Base-by-base conservation (phyloP, 2,888 invertebrate genomes). In the Eristalis tenax region DNA sequence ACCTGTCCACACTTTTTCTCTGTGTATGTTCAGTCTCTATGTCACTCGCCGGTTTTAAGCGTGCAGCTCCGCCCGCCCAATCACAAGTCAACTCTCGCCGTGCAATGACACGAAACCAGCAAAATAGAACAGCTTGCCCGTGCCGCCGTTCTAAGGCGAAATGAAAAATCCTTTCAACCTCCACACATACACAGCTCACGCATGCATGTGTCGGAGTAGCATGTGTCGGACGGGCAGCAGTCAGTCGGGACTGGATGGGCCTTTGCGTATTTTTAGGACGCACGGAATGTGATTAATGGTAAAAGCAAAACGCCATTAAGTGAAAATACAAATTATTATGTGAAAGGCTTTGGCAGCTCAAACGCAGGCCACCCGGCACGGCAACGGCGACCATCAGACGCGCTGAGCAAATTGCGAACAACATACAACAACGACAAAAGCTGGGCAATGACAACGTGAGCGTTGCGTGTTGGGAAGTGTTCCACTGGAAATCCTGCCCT, bases 271-370 rank as follows among this genome's bases (percentile, higher is more conserved):
- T 74, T 78, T 63, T 74, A 86, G 82, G 82, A 82, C 86, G 78
- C 86, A 82, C 82, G 86, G 82, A 86, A 86, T 86, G 82, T 86
- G 86, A 86, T 86, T 86, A 86, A 86, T 82, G 86, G 78, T 86
- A 86, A 86, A 86, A 86, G 82, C 82, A 86, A 86, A 86, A 86
- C 70, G 82, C 86, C 78, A 86, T 86, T 86, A 86, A 82, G 86
- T 61, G 82, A 82, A 86, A 86, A 86, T 79, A 86, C 86, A 86
- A 86, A 74, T 86, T 82, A 82, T 82, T 86, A 75, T 79, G 78
- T 82, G 86, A 82, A 65, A 74, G 86, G 61, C 69, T n/a, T 75
- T 65, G 64, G 56, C 64, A 63, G 68, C n/a, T 50, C 28, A 64
- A 61, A 28, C 64, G 50, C 61, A 50, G 74, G n/a, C n/a, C n/a